Percentiles rank a stretch among this genome's conserved stretches.
These are phyloP conservation scores for Fringilla coelebs DNA, from an alignment of 2,797 vertebrate genomes.

Conservation along the genomic window DNA sequence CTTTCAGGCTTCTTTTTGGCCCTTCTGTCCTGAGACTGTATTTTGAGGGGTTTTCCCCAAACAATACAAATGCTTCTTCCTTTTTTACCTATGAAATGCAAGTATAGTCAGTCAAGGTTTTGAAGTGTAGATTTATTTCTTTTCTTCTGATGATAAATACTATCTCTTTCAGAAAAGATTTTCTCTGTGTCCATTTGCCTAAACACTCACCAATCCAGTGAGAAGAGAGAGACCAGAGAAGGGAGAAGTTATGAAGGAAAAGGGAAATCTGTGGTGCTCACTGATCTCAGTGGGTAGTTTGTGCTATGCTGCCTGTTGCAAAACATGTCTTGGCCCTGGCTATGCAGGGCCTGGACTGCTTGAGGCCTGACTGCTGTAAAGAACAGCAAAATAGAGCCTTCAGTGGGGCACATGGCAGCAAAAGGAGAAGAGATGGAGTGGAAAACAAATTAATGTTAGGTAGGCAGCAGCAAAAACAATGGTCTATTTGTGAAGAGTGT, in stretches of 20 bases:
- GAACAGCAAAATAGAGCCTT: background rate
- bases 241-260: background rate
- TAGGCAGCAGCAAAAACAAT: background rate
- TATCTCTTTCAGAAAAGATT: background rate
- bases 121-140: background rate
- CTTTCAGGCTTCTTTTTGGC: background rate
- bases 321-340: background rate
- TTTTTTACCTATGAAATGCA: background rate
- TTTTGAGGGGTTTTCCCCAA: background rate
- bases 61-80: background rate
- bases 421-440: background rate
- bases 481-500: background rate
- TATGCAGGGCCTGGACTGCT: background rate
- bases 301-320: background rate
- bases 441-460: background rate
- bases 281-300: background rate
- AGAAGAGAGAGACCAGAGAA: background rate
- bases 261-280: background rate
- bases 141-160: background rate
- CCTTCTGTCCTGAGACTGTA: background rate
- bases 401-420: background rate
- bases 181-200: background rate
- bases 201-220: background rate
- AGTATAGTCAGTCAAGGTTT: background rate
- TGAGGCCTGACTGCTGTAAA: background rate